phyloP scores from a whole-genome alignment of 1,140 invertebrate species.

The Ips typographus region DNA sequence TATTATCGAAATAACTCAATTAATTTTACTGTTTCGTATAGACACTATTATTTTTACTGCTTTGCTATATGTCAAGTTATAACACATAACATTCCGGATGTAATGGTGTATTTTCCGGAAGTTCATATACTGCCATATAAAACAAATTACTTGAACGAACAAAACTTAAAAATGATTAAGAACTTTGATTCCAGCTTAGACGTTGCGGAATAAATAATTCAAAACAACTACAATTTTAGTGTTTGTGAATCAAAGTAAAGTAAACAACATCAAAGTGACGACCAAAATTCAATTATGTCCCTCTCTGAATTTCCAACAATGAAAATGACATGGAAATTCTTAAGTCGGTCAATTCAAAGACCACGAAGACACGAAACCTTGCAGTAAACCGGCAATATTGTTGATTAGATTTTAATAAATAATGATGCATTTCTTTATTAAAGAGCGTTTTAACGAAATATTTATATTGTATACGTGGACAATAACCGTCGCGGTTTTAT shows the following conservation, averaged over 20 bases:
- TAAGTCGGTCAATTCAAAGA: not conserved
- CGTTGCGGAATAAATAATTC: no score
- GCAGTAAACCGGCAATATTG: not conserved
- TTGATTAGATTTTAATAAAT: constrained; percentile 12
- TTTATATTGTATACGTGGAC: not conserved
- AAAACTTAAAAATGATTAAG: no score
- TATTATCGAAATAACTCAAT: constrained; percentile 9
- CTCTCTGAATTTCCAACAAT: not conserved
- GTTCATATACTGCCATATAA: no score
- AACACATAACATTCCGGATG: no score
- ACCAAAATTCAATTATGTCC: no score
- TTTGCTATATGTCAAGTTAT: no score
- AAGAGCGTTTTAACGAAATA: not conserved
- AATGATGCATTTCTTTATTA: not conserved
- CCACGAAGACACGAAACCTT: not conserved
- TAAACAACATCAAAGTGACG: no score
- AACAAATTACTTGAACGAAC: no score
- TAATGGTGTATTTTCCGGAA: no score
- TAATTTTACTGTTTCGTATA: not conserved
- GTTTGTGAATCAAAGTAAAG: no score
- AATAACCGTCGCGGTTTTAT: not conserved
- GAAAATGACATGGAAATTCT: not conserved
- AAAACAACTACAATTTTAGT: no score
- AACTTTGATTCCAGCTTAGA: no score
- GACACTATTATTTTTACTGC: not conserved